A percentile compares a stretch with the other conserved stretches of the same genome.
Conservation (phyloP, 2,888 invertebrate species). For the Mystacides longicornis region DNA sequence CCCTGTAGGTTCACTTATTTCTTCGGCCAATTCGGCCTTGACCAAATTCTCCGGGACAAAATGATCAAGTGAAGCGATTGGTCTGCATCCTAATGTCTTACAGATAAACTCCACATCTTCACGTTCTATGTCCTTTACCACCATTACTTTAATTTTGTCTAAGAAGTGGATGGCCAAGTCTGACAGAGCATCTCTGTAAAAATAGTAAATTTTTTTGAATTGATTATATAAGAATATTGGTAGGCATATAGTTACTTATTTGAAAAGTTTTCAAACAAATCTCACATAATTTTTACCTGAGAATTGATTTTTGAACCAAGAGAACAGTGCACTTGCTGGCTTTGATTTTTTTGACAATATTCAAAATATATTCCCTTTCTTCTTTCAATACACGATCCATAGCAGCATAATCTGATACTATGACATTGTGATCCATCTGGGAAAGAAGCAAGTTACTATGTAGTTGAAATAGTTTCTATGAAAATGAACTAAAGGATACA, state of each 20-base stretch:
- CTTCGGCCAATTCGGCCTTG: constrained; percentile 89
- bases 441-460: constrained; percentile 21
- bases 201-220: constrained; percentile 8
- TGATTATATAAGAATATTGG: background rate
- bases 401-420: constrained; percentile 98
- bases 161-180: constrained; percentile 97
- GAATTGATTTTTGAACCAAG: constrained; percentile 74
- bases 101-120: constrained; percentile 98
- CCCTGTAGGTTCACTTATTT: constrained; percentile 78
- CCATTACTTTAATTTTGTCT: constrained; percentile 98
- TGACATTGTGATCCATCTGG: constrained; percentile 89
- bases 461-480: background rate
- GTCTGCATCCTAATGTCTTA: constrained; percentile 88
- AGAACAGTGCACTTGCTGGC: constrained; percentile 97
- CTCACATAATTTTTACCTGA: constrained; percentile 48
- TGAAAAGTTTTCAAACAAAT: background rate
- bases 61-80: constrained; percentile 98
- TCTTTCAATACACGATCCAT: constrained; percentile 99
- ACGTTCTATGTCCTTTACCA: constrained; percentile 94
- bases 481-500: background rate
- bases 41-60: constrained; percentile 89
- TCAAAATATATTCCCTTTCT: constrained; percentile 94
- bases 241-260: background rate
- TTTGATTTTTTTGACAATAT: constrained; percentile 98
- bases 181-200: constrained; percentile 86